Percentiles rank a stretch among this genome's conserved stretches.
These are phyloP conservation scores for Troides oblongomaculatus DNA, from an alignment of 2,888 invertebrate genomes.

Conservation along the genomic window DNA sequence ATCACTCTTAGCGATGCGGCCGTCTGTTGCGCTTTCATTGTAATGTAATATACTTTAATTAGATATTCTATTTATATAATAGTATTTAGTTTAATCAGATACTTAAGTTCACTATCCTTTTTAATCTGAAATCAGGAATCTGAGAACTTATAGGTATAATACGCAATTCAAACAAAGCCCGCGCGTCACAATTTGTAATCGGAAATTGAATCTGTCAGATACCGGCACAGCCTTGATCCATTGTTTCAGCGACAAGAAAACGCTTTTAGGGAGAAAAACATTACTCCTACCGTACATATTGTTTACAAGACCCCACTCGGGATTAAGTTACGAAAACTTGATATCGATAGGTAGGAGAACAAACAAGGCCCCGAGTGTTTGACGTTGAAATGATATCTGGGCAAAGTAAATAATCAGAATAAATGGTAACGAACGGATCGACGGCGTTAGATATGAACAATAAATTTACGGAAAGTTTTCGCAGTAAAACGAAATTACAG, in stretches of 20 bases:
- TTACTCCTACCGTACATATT: conserved; percentile 39
- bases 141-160: conserved; percentile 13
- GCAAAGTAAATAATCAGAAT: conserved; percentile 4
- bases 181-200: conserved; percentile 41
- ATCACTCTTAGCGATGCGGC: too few species aligned
- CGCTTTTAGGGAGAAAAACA: conserved; percentile 56
- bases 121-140: conserved; percentile 2
- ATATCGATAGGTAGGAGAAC: conserved; percentile 22
- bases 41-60: too few species aligned
- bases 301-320: conserved; percentile 41
- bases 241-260: conserved; percentile 55
- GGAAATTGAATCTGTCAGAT: conserved; percentile 65
- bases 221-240: conserved; percentile 41
- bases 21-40: too few species aligned
- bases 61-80: too few species aligned
- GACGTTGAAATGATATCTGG: conserved; percentile 9
- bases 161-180: conserved; percentile 24
- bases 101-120: not conserved
- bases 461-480: not conserved
- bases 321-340: conserved; percentile 30
- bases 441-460: not conserved
- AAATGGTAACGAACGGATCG: not conserved
- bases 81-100: not conserved
- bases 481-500: not conserved
- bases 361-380: conserved; percentile 19